Evolutionary conservation across 2,113 vertebrate species (phyloP).

Genomic region (Pavo muticus): DNA sequence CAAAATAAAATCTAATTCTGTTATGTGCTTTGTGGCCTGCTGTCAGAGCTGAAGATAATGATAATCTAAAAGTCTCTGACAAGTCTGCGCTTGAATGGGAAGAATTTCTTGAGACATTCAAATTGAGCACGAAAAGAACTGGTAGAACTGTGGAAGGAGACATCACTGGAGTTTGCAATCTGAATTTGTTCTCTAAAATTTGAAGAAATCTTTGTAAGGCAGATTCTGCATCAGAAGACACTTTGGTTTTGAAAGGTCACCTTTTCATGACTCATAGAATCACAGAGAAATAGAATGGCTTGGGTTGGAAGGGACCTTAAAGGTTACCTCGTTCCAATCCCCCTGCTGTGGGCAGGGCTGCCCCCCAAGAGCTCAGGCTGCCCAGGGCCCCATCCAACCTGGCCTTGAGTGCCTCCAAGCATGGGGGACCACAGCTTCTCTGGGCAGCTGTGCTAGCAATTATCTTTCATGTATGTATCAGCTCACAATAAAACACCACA

Average conservation of each 20-base stretch:
- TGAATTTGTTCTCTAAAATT: background rate
- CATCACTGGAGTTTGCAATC: background rate
- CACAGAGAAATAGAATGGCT: background rate
- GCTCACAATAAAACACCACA: background rate
- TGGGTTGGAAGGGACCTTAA: background rate
- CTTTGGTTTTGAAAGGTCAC: constrained; percentile 18
- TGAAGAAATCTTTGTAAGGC: background rate
- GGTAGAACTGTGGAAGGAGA: background rate
- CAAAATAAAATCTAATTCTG: constrained; percentile 44
- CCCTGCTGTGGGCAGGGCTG: too few relatives aligned
- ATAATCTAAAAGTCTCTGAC: background rate
- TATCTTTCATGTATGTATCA: background rate
- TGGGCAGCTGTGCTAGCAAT: background rate
- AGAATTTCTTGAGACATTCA: background rate
- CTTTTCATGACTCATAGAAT: background rate
- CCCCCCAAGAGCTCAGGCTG: too few relatives aligned
- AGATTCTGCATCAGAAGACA: background rate
- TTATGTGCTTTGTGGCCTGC: background rate
- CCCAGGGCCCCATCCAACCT: background rate
- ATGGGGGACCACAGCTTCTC: background rate
- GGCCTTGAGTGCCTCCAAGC: background rate
- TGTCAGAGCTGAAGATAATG: constrained; percentile 5
- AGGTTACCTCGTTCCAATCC: background rate
- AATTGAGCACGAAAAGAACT: background rate
- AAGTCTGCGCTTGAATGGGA: background rate